Conservation (phyloP, 2,888 invertebrate genomes). For the Creontiades dilutus region DNA sequence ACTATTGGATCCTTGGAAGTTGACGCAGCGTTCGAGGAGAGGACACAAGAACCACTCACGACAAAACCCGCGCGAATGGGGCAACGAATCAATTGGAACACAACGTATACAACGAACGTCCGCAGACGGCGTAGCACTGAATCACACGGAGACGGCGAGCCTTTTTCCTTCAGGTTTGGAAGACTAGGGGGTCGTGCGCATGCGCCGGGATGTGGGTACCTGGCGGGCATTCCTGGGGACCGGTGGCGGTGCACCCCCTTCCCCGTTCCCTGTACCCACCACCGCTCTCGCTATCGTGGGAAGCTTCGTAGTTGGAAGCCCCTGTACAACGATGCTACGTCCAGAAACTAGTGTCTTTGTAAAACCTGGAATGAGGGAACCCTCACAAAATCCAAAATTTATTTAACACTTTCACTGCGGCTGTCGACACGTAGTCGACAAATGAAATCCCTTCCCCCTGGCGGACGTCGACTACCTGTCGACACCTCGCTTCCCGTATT, state of each 20-base stretch:
- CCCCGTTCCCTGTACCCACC: not conserved
- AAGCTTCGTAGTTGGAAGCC: not conserved
- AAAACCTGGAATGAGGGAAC: no score
- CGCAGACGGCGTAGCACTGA: constrained; percentile 46
- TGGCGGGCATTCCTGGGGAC: constrained; percentile 19
- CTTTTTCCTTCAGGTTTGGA: constrained; percentile 38
- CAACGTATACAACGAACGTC: not conserved
- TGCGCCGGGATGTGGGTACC: constrained; percentile 43
- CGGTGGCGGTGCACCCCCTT: not conserved
- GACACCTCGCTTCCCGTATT: no score
- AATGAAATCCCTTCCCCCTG: no score
- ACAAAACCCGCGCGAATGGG: constrained; percentile 16
- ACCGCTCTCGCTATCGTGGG: not conserved
- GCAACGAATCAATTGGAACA: not conserved
- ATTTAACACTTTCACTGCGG: no score
- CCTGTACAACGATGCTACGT: not conserved
- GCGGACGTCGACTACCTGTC: no score
- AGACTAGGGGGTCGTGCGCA: constrained; percentile 37
- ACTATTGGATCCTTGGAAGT: not conserved
- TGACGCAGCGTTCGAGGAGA: not conserved
- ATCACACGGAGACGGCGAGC: not conserved
- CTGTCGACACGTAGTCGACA: no score
- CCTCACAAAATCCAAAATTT: no score
- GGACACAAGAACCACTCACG: constrained; percentile 5
- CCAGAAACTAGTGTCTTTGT: no score